These are phyloP conservation scores for Etheostoma perlongum DNA, from an alignment of 2,797 vertebrate species.

Conservation along the genomic window DNA sequence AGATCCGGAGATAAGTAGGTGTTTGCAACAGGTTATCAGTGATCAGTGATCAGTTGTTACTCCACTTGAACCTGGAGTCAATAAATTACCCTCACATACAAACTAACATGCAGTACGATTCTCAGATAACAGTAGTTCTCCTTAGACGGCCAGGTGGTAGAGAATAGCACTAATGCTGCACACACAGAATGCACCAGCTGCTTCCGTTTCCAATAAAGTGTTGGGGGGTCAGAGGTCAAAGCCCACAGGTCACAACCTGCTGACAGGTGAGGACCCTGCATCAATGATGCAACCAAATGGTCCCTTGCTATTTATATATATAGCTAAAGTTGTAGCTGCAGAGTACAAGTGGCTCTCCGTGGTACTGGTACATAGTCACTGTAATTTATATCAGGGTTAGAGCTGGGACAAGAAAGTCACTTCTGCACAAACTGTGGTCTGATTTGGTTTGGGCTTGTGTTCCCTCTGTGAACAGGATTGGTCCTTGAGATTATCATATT, in stretches of 20 bases:
- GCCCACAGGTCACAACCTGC: constrained; percentile 74
- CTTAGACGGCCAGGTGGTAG: neutral
- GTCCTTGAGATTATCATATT: constrained; percentile 4
- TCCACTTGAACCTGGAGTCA: constrained; percentile 31
- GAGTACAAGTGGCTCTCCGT: constrained; percentile 16
- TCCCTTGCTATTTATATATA: constrained; percentile 56
- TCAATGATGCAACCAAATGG: constrained; percentile 55
- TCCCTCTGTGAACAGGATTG: constrained; percentile 6
- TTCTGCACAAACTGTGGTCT: constrained; percentile 35
- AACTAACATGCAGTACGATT: neutral
- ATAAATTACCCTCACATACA: constrained; percentile 28
- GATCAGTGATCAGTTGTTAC: neutral
- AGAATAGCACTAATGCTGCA: constrained; percentile 51
- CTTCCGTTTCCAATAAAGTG: constrained; percentile 70
- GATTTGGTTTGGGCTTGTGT: constrained; percentile 27
- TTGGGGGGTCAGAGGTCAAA: constrained; percentile 54
- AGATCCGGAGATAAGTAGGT: constrained; percentile 7
- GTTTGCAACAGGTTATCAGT: neutral
- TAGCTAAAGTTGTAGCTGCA: constrained; percentile 44
- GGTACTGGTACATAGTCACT: neutral
- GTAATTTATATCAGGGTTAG: constrained; percentile 37
- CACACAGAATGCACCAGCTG: constrained; percentile 71
- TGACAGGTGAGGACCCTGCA: constrained; percentile 37
- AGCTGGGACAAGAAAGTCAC: constrained; percentile 9
- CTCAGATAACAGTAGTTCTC: constrained; percentile 4